phyloP scores from a whole-genome alignment of 1,140 invertebrate genomes.

The Danaus melanippus region DNA sequence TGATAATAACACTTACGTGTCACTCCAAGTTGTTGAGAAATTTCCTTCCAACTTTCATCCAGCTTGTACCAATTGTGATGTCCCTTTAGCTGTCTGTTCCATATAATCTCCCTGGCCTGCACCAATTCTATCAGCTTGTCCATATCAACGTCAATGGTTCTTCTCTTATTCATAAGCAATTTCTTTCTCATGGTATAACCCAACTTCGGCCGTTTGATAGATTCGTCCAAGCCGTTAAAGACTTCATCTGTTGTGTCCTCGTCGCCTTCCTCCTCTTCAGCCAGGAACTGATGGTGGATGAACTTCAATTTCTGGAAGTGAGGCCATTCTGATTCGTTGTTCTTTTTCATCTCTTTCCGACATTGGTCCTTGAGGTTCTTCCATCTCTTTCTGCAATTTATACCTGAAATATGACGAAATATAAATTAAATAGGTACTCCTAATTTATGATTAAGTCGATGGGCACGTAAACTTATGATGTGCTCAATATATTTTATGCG shows the following conservation, averaged over 20 bases:
- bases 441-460: too few species aligned
- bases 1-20: conserved; percentile 52
- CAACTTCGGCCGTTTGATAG: conserved; percentile 57
- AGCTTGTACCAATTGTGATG: conserved; percentile 66
- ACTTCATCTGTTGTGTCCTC: conserved; percentile 55
- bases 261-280: conserved; percentile 57
- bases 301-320: conserved; percentile 60
- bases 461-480: too few species aligned
- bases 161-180: conserved; percentile 55
- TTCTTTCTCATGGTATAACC: conserved; percentile 63
- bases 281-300: conserved; percentile 60
- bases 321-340: conserved; percentile 56
- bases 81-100: conserved; percentile 60
- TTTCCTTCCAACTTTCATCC: conserved; percentile 64
- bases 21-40: conserved; percentile 51
- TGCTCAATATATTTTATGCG: too few species aligned
- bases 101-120: conserved; percentile 49
- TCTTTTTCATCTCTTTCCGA: conserved; percentile 64
- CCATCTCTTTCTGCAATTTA: conserved; percentile 64
- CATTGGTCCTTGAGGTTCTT: conserved; percentile 68
- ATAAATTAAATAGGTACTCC: neutral
- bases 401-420: conserved; percentile 37
- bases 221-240: conserved; percentile 52
- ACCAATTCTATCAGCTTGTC: conserved; percentile 61
- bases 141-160: conserved; percentile 60